Evolutionary conservation across 2,888 invertebrate genomes (phyloP), one percentile per base, ranked within the genome.

Genomic region (Agrotis segetum): DNA sequence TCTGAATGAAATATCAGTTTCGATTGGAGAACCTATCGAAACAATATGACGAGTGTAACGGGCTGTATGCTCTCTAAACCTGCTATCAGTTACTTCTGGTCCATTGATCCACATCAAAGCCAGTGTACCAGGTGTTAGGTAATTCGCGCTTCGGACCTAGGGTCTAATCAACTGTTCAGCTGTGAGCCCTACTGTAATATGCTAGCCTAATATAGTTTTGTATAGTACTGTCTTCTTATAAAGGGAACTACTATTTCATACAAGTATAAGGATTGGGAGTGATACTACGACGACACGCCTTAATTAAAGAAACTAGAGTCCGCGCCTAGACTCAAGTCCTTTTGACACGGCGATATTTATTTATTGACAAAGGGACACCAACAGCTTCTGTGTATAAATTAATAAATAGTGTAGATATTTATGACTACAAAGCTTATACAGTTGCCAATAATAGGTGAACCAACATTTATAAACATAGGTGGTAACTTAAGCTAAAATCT

Each of bases 51-150:
- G 19, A 71, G 29, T 71, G n/a, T n/a, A 50, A 61, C 67, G 24
- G 29, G 19, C 40, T 19, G 21, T 4, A 3, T 11, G 24, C 17
- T 44, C 17, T 16, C 16, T 34, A 5, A 21, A 16, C 47, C 46
- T n/a, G 14, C 6, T 52, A 21, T 40, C 17, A 61, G 2, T 34
- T 52, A 24, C 44, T 62, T 58, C 68, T 65, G 61, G 56, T 70
- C 61, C 29, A 53, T 46, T 82, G 77, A 77, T 63, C 61, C 71
- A 74, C 82, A 81, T 86, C 83, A 87, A 86, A 82, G 81, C 40
- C 40, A 1, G 9, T 11, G 11, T 40, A 40, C 9, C 40, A 58
- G 21, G 55, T 44, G 46, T 72, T 50, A 59, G 29, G 21, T 69
- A 47, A 76, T 19, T 29, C 11, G 55, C 46, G 66, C 47, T 21